Evolutionary conservation across 2,888 invertebrate species (phyloP).

Genomic region (Sisyra nigra): DNA sequence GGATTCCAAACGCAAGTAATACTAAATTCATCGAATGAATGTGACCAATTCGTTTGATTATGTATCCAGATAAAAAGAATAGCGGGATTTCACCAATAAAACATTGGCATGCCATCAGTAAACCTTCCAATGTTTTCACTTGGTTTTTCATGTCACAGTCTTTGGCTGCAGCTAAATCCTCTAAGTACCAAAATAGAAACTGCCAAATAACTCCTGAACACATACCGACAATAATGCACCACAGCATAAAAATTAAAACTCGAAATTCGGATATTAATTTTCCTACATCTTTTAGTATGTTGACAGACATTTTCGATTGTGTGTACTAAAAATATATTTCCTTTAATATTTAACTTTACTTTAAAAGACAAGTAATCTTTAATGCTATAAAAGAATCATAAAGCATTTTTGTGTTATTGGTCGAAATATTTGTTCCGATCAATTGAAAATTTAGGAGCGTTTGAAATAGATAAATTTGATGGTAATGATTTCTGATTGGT

Average conservation of each 20-base stretch:
- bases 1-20: conserved; percentile 58
- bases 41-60: conserved; percentile 67
- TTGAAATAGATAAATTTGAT: too few species aligned
- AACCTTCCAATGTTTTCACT: conserved; percentile 58
- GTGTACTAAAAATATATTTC: conserved; percentile 32
- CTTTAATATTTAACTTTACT: too few species aligned
- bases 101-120: conserved; percentile 58
- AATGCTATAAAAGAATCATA: too few species aligned
- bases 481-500: too few species aligned
- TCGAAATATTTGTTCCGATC: too few species aligned
- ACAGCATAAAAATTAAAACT: conserved; percentile 57
- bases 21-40: conserved; percentile 71
- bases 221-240: conserved; percentile 69
- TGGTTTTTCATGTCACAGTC: conserved; percentile 30
- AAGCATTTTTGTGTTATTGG: too few species aligned
- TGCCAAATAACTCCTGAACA: conserved; percentile 78
- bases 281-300: conserved; percentile 51
- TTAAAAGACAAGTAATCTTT: too few species aligned
- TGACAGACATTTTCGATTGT: conserved; percentile 45
- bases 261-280: conserved; percentile 45
- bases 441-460: too few species aligned
- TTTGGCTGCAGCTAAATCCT: conserved; percentile 42
- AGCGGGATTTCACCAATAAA: conserved; percentile 77
- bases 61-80: conserved; percentile 64
- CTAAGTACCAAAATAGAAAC: conserved; percentile 73